These are phyloP conservation scores for Hirudinaria manillensis DNA, from an alignment of 2,888 invertebrate genomes.

Conservation along the genomic window DNA sequence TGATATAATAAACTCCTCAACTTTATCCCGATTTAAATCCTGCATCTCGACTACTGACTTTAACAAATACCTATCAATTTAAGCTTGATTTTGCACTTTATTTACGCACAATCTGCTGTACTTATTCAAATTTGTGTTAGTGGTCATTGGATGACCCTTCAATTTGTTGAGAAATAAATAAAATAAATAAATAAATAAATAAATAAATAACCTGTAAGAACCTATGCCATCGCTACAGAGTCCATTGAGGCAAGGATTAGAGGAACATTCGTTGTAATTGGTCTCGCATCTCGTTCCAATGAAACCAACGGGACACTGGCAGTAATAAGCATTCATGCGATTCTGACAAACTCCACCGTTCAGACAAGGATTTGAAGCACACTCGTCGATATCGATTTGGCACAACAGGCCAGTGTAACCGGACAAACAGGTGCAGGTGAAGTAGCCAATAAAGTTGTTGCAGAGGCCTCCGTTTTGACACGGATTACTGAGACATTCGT, in stretches of 20 bases:
- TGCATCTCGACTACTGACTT: too few species aligned
- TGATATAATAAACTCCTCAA: too few species aligned
- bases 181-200: too few species aligned
- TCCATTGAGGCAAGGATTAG: constrained; percentile 37
- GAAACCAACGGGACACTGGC: neutral
- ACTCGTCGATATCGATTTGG: constrained; percentile 39
- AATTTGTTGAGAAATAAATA: too few species aligned
- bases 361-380: constrained; percentile 38
- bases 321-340: neutral
- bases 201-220: constrained; percentile 34
- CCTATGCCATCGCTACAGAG: constrained; percentile 36
- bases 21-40: too few species aligned
- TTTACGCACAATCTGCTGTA: too few species aligned
- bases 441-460: constrained; percentile 72
- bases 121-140: too few species aligned
- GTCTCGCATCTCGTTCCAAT: constrained; percentile 33
- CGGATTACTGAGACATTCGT: constrained; percentile 34
- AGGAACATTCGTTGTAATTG: constrained; percentile 37
- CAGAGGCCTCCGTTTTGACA: constrained; percentile 63
- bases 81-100: too few species aligned
- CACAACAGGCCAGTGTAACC: constrained; percentile 38
- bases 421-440: constrained; percentile 36
- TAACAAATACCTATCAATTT: too few species aligned
- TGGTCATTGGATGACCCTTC: too few species aligned
- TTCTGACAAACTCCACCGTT: constrained; percentile 38